Conservation (phyloP, 2,888 invertebrate genomes). For the Desoria tigrina region DNA sequence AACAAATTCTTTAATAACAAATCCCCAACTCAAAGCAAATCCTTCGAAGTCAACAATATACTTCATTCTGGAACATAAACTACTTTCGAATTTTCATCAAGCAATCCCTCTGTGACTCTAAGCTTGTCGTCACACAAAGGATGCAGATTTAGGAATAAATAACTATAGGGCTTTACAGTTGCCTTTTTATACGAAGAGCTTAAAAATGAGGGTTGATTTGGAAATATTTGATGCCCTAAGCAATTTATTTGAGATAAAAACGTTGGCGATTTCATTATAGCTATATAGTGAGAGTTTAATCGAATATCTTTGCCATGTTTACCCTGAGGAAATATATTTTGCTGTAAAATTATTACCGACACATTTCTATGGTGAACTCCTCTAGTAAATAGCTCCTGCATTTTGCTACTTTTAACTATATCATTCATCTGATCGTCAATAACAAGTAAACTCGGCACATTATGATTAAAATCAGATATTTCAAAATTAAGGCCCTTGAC, state of each 20-base stretch:
- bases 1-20: slow-evolving; percentile 28
- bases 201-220: slow-evolving; percentile 17
- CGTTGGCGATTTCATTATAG: slow-evolving; percentile 12
- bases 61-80: slow-evolving; percentile 31
- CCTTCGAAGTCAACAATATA: slow-evolving; percentile 36
- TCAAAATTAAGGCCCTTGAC: slow-evolving; percentile 11
- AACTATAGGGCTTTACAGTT: slow-evolving; percentile 27
- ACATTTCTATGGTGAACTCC: slow-evolving; percentile 21
- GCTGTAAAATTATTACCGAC: slow-evolving; percentile 17
- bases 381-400: slow-evolving; percentile 12
- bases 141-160: slow-evolving; percentile 35
- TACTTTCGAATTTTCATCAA: slow-evolving; percentile 15
- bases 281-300: slow-evolving; percentile 15
- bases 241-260: slow-evolving; percentile 18
- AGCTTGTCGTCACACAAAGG: slow-evolving; percentile 31
- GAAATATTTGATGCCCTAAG: slow-evolving; percentile 17
- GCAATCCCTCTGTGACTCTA: slow-evolving; percentile 24
- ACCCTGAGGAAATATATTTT: slow-evolving; percentile 22
- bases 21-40: slow-evolving; percentile 14
- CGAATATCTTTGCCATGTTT: slow-evolving; percentile 24
- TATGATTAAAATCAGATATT: neutral
- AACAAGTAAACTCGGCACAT: neutral
- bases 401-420: neutral
- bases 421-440: slow-evolving; percentile 18
- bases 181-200: slow-evolving; percentile 35